Evolutionary conservation across 1,140 invertebrate species (phyloP).

Genomic region (Bombus superbus): DNA sequence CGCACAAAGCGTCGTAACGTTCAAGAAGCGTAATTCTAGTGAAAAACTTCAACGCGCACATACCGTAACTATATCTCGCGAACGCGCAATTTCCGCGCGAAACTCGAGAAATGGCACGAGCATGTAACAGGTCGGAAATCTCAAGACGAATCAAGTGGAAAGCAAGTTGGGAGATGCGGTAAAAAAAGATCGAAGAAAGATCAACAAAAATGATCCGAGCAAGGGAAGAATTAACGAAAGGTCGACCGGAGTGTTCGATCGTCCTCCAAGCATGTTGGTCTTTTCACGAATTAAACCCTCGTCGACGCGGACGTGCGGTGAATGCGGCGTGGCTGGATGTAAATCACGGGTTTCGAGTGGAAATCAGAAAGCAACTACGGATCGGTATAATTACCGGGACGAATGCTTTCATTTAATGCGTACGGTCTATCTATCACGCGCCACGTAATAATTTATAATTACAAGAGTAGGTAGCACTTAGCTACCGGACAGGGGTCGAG

Average conservation of each 20-base stretch:
- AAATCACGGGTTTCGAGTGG: slow-evolving; percentile 64
- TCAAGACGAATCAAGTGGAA: neutral
- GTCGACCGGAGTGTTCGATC: neutral
- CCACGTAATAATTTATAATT: slow-evolving; percentile 77
- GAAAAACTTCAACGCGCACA: neutral
- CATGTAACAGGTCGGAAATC: neutral
- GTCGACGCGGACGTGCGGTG: slow-evolving; percentile 57
- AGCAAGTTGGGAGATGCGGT: neutral
- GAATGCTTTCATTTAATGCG: slow-evolving; percentile 72
- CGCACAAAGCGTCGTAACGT: too few species aligned
- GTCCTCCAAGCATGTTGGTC: neutral
- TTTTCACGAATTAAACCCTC: slow-evolving; percentile 59
- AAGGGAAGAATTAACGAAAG: neutral
- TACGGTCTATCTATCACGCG: slow-evolving; percentile 73
- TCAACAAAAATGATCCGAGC: neutral
- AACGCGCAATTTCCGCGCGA: neutral
- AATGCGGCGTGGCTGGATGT: slow-evolving; percentile 51
- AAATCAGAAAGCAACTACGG: slow-evolving; percentile 61
- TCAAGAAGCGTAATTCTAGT: neutral
- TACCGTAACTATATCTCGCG: too few species aligned
- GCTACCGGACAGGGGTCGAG: slow-evolving; percentile 70
- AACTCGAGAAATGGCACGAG: neutral
- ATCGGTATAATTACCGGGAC: slow-evolving; percentile 73
- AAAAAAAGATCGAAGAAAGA: neutral
- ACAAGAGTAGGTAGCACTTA: slow-evolving; percentile 72